phyloP scores from a whole-genome alignment of 2,113 vertebrate genomes.

The Scolopax mira region DNA sequence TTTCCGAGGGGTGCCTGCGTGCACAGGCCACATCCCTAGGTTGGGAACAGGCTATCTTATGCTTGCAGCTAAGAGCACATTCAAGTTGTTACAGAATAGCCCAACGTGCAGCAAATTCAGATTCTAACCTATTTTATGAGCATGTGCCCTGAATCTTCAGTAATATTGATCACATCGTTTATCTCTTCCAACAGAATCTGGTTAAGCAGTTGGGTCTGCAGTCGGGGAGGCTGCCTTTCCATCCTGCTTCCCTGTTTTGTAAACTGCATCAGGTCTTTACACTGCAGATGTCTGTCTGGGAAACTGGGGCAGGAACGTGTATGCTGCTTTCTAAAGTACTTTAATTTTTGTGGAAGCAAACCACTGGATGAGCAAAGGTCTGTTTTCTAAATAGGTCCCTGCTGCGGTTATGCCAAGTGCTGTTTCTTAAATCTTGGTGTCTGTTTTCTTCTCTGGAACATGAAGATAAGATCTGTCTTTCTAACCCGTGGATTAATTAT shows the following conservation, averaged over 20 bases:
- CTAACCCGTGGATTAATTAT: conserved; percentile 46
- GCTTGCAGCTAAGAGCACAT: background rate
- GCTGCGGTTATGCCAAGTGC: background rate
- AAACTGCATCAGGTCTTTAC: background rate
- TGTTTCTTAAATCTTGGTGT: background rate
- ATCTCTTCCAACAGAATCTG: accelerated
- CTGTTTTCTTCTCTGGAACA: background rate
- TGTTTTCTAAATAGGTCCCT: background rate
- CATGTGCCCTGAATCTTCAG: background rate
- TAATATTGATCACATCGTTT: accelerated
- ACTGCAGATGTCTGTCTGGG: background rate
- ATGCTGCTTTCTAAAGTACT: background rate
- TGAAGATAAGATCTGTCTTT: background rate
- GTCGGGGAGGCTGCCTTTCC: background rate
- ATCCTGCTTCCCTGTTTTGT: accelerated
- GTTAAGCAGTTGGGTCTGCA: background rate
- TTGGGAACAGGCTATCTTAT: accelerated
- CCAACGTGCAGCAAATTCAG: background rate
- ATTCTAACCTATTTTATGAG: background rate
- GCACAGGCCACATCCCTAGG: background rate
- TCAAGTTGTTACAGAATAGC: background rate
- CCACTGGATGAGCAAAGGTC: background rate
- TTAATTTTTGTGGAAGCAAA: background rate
- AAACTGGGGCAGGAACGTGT: background rate
- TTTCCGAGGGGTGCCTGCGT: background rate